Evolutionary conservation across 1,140 invertebrate genomes (phyloP).

Genomic region (Drosophila mayri): DNA sequence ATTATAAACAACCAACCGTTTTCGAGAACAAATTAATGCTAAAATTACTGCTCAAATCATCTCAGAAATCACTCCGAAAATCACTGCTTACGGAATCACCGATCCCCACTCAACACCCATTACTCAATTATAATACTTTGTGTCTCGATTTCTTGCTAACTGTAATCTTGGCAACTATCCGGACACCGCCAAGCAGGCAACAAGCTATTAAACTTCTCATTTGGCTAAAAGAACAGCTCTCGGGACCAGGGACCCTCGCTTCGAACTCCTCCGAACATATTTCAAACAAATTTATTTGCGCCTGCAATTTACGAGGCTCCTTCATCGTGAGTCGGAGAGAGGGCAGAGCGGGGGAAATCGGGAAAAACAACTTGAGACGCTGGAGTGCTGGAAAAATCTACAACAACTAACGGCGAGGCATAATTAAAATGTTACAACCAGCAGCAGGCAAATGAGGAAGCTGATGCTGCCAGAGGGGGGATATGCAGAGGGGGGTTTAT

Average conservation of each 20-base stretch:
- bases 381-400: slow-evolving; percentile 26
- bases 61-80: background rate
- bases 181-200: slow-evolving; percentile 22
- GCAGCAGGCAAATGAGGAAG: slow-evolving; percentile 74
- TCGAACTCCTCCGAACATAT: slow-evolving; percentile 58
- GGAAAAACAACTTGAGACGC: slow-evolving; percentile 17
- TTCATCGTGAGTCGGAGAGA: slow-evolving; percentile 9
- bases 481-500: slow-evolving; percentile 16
- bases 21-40: background rate
- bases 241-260: slow-evolving; percentile 8
- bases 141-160: slow-evolving; percentile 19
- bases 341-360: slow-evolving; percentile 15
- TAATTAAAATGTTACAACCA: slow-evolving; percentile 78
- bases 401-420: slow-evolving; percentile 65
- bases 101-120: background rate
- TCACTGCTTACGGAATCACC: background rate
- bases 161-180: slow-evolving; percentile 29
- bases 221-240: slow-evolving; percentile 38
- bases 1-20: background rate
- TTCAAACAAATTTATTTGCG: slow-evolving; percentile 81
- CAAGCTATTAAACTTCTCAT: slow-evolving; percentile 57
- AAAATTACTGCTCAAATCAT: background rate
- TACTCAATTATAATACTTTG: slow-evolving; percentile 18
- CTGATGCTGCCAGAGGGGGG: slow-evolving; percentile 31
- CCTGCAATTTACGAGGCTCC: slow-evolving; percentile 71